Evolutionary conservation across 2,797 vertebrate species (phyloP), one percentile per base, ranked within the genome.

Genomic region (Rhadinocentrus ornatus): DNA sequence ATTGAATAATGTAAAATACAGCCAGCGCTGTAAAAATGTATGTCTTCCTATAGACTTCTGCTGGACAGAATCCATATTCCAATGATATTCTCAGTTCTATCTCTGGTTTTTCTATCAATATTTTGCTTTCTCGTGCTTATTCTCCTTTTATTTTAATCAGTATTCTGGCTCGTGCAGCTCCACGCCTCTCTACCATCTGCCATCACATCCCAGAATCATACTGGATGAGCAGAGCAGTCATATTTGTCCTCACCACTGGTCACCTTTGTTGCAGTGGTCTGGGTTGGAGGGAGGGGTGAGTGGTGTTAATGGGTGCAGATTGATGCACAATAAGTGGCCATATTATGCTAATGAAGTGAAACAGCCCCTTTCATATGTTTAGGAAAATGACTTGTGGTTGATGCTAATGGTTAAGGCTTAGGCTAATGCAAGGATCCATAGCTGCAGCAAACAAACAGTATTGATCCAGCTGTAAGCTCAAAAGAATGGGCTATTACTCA

Each of bases 291-390:
- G 29, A 26, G 16, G 78, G 60, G n/a, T 55, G 75, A 3, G 56
- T 50, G 60, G 35, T 32, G 75, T 75, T 87, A 90, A 89, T 86
- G 85, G 81, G 53, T 53, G 65, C 83, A 86, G 89, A 92, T 84
- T 92, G 89, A 90, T 85, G 81, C 86, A 73, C 75, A 75, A 89
- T 86, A 78, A 84, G 81, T 80, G 81, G 87, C 76, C 77, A 65
- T 89, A 84, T 89, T 91, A 86, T 75, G 86, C 84, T 88, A 92
- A 89, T 79, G 78, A 89, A 54, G 57, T 50, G 55, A 85, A 81
- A 83, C 84, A 79, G 79, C 61, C 77, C 22, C 83, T 88, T 86
- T 92, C 88, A 89, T 90, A 90, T 91, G 90, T 84, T 91, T 81
- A 26, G 5, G 69, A 31, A 80, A 84, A 89, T 86, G 86, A 84